These are phyloP conservation scores for Gasteruption jaculator DNA, from an alignment of 2,888 invertebrate species.

Conservation along the genomic window DNA sequence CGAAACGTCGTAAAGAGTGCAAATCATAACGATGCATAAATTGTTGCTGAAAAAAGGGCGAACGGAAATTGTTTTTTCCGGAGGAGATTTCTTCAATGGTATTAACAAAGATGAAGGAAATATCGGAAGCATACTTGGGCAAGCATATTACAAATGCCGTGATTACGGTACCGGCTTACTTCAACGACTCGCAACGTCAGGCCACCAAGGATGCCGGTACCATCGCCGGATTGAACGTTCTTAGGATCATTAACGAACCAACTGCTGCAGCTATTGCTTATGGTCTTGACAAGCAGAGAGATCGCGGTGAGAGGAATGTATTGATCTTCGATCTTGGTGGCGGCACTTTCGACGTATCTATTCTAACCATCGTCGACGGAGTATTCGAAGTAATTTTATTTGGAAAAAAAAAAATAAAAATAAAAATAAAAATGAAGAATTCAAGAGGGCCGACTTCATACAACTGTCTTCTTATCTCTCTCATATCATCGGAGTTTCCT, in stretches of 20 bases:
- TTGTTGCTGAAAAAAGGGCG: no score
- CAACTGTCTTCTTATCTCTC: no score
- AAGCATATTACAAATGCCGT: slow-evolving; percentile 69
- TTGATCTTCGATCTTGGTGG: slow-evolving; percentile 77
- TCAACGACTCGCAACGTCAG: slow-evolving; percentile 77
- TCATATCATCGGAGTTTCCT: no score
- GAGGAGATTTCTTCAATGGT: slow-evolving; percentile 87
- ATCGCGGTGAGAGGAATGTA: slow-evolving; percentile 70
- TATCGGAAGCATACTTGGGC: slow-evolving; percentile 74
- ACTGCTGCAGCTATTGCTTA: slow-evolving; percentile 86
- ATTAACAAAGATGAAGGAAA: slow-evolving; percentile 78
- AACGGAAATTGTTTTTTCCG: slow-evolving; percentile 71
- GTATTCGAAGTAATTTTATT: slow-evolving; percentile 54
- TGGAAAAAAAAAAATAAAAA: no score
- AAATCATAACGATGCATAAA: no score
- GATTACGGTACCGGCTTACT: slow-evolving; percentile 80
- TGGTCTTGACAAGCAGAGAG: slow-evolving; percentile 72
- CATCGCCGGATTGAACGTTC: slow-evolving; percentile 80
- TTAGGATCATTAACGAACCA: slow-evolving; percentile 87
- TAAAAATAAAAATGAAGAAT: no score
- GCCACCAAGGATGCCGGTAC: slow-evolving; percentile 87
- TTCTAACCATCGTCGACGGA: slow-evolving; percentile 84
- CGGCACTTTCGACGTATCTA: slow-evolving; percentile 90
- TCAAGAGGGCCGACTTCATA: no score
- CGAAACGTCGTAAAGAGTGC: no score